Conservation (phyloP, 2,888 invertebrate genomes). For the Biston betularia region DNA sequence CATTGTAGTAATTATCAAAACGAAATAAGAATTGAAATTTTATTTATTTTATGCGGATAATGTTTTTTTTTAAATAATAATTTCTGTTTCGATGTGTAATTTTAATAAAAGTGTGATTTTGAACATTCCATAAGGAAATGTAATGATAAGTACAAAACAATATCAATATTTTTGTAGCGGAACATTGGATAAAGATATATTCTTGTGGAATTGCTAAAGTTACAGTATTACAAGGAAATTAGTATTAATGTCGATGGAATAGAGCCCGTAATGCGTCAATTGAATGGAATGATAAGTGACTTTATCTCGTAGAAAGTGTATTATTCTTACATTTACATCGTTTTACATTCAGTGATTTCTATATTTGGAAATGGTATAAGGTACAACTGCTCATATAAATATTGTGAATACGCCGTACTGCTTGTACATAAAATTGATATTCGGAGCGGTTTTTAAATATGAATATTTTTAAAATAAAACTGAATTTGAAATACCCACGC, state of each 20-base stretch:
- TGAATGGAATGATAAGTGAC: slow-evolving; percentile 40
- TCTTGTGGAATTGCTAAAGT: slow-evolving; percentile 73
- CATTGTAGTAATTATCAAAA: slow-evolving; percentile 60
- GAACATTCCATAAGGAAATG: slow-evolving; percentile 83
- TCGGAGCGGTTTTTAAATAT: slow-evolving; percentile 74
- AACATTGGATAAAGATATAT: slow-evolving; percentile 67
- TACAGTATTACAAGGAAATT: slow-evolving; percentile 78
- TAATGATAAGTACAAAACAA: slow-evolving; percentile 83
- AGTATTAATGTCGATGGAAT: slow-evolving; percentile 62
- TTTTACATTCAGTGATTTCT: slow-evolving; percentile 76
- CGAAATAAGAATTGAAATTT: slow-evolving; percentile 60
- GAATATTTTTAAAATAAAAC: slow-evolving; percentile 83
- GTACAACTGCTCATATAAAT: slow-evolving; percentile 59
- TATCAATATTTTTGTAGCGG: slow-evolving; percentile 82
- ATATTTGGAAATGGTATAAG: slow-evolving; percentile 68
- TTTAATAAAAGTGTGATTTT: slow-evolving; percentile 76
- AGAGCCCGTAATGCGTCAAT: slow-evolving; percentile 51
- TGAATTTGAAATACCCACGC: slow-evolving; percentile 66
- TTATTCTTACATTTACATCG: slow-evolving; percentile 69
- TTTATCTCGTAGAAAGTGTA: slow-evolving; percentile 60
- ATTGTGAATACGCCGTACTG: slow-evolving; percentile 54
- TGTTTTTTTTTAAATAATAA: slow-evolving; percentile 57
- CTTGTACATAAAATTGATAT: slow-evolving; percentile 55
- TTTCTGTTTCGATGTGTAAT: slow-evolving; percentile 70
- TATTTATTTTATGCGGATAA: slow-evolving; percentile 75